A percentile compares a stretch with the other conserved stretches of the same genome.
These are phyloP conservation scores for Lacerta bilineata DNA, from an alignment of 2,797 vertebrate species.

Conservation along the genomic window DNA sequence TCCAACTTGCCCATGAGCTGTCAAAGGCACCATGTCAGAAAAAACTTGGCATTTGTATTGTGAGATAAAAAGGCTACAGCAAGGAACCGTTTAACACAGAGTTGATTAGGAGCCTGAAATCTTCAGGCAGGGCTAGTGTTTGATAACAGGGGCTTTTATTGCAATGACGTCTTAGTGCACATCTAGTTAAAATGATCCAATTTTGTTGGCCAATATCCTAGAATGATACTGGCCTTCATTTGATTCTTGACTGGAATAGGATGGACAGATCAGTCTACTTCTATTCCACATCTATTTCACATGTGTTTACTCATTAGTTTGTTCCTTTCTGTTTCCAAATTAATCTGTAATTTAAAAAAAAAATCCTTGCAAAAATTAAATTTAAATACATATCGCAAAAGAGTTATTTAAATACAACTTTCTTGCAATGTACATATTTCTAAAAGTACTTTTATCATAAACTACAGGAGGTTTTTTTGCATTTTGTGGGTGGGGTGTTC, in stretches of 20 bases:
- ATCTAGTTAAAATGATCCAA: neutral
- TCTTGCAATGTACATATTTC: too few relatives aligned
- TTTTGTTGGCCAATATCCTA: neutral
- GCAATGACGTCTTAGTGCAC: neutral
- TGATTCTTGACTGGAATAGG: neutral
- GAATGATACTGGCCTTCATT: neutral
- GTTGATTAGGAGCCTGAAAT: neutral
- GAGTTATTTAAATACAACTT: too few relatives aligned
- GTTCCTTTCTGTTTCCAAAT: too few relatives aligned
- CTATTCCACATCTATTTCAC: too few relatives aligned
- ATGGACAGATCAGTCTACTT: too few relatives aligned
- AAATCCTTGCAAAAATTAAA: too few relatives aligned
- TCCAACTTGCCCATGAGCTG: neutral
- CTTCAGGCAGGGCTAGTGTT: neutral
- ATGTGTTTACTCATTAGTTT: too few relatives aligned
- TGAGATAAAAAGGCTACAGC: neutral
- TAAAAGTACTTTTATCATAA: too few relatives aligned
- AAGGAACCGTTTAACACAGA: neutral
- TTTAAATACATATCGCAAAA: too few relatives aligned
- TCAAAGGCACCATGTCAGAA: neutral
- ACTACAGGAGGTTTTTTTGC: too few relatives aligned
- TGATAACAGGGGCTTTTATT: neutral
- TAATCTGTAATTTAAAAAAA: too few relatives aligned
- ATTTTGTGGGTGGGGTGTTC: too few relatives aligned
- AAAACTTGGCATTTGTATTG: neutral